Evolutionary conservation across 2,888 invertebrate species (phyloP), one percentile per base, ranked within the genome.

Genomic region (Margaritifera margaritifera): DNA sequence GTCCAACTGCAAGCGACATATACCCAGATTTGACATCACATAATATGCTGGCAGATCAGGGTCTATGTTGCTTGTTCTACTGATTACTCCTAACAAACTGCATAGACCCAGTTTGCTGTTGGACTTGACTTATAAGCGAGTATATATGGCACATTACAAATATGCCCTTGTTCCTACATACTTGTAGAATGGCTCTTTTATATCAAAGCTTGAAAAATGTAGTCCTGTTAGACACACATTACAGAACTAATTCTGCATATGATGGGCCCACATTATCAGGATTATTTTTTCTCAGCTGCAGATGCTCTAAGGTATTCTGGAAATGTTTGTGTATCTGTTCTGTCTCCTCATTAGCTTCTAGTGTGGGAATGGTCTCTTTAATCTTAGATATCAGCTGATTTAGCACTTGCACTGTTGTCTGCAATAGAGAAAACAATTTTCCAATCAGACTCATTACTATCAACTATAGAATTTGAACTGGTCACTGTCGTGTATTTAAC

Each of bases 291-390:
- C 82, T 74, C 27, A 80, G 66, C 62, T 85, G 82, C 62, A 89
- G 79, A 75, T 89, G 89, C 72, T 88, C 88, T 20, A 89, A 56
- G 2, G 89, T 89, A 78, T 89, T 89, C 72, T 94, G 95, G 90
- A 98, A 96, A 90, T 98, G 98, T 87, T 96, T 96, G 75, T 95
- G 95, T 80, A 99, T 97, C 91, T 98, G 97, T 86, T 99, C 98
- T 51, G 97, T 96, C 90, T 99, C 99, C 85, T 98, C 97, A 24
- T 95, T 96, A 62, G 95, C 94, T 87, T 99, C 99, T 74, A 99
- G 91, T 90, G 96, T 97, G 0, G 97, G 96, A 51, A 98, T 90
- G 88, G 98, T 97, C 84, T 98, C 97, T 79, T 95, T 94, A 62
- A 99, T 96, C 91, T 98, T 97, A 54, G 93, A 93, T 74, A 98